These are phyloP conservation scores for Arctocebus calabarensis DNA, from an alignment of 2,797 vertebrate species.

Conservation along the genomic window DNA sequence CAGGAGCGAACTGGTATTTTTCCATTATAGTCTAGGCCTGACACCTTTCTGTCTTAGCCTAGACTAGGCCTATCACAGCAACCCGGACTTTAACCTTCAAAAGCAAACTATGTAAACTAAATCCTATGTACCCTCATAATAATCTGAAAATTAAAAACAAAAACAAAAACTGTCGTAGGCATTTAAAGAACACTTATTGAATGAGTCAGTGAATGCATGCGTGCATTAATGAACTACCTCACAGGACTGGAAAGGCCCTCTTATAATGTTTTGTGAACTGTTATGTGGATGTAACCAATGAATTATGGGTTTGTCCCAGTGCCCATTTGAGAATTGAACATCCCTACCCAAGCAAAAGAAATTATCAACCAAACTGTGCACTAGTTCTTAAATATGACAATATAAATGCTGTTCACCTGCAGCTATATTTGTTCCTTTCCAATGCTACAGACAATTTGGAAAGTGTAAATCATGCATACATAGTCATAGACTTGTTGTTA, in stretches of 20 bases:
- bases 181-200: neutral
- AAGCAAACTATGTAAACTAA: too few relatives aligned
- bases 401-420: neutral
- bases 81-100: too few relatives aligned
- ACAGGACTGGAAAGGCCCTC: neutral
- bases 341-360: neutral
- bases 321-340: neutral
- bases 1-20: too few relatives aligned
- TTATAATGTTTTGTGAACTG: neutral
- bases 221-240: neutral
- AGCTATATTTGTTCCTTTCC: slow-evolving; percentile 45
- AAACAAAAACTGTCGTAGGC: neutral
- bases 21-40: too few relatives aligned
- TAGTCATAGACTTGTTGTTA: neutral
- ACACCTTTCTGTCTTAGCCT: too few relatives aligned
- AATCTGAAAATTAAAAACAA: too few relatives aligned
- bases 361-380: neutral
- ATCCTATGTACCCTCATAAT: too few relatives aligned
- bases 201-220: neutral
- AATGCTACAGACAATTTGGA: slow-evolving; percentile 67
- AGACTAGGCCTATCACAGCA: too few relatives aligned
- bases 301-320: neutral
- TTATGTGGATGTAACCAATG: neutral
- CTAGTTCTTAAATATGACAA: neutral
- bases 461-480: neutral